Conservation (phyloP, 2,888 invertebrate genomes). For the Acrobasis consociella region DNA sequence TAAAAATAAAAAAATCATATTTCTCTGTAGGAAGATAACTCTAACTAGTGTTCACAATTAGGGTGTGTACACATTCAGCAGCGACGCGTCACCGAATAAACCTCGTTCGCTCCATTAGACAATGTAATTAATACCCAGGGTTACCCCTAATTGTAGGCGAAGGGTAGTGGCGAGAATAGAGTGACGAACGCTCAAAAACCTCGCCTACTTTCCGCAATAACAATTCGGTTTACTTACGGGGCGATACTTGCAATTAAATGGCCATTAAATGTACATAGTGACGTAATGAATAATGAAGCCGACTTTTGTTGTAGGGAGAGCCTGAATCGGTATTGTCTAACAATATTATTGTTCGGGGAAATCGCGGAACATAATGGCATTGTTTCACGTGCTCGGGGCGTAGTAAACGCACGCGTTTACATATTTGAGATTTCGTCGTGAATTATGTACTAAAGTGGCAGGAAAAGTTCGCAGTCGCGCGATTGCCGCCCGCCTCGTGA, state of each 20-base stretch:
- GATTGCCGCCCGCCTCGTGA: conserved; percentile 44
- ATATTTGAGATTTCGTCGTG: conserved; percentile 34
- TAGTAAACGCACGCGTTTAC: conserved; percentile 36
- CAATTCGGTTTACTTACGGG: conserved; percentile 45
- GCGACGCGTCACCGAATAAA: conserved; percentile 61
- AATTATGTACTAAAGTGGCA: conserved; percentile 36
- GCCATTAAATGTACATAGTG: conserved; percentile 56
- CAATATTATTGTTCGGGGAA: conserved; percentile 59
- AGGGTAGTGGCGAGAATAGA: conserved; percentile 63
- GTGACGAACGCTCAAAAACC: conserved; percentile 63
- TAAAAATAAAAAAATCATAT: too few species aligned
- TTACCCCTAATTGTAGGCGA: conserved; percentile 73
- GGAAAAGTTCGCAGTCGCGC: conserved; percentile 35
- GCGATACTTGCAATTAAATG: conserved; percentile 39
- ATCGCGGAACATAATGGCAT: conserved; percentile 60
- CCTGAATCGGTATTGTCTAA: conserved; percentile 49
- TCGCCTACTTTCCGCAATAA: conserved; percentile 52
- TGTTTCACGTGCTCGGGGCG: conserved; percentile 55
- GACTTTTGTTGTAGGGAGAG: conserved; percentile 46
- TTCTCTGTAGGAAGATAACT: conserved; percentile 21
- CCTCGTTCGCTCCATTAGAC: conserved; percentile 72
- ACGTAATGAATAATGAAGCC: conserved; percentile 61
- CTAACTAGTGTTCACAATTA: conserved; percentile 39
- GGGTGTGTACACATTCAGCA: conserved; percentile 59
- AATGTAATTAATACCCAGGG: conserved; percentile 78